A percentile compares a stretch with the other conserved stretches of the same genome.
These are phyloP conservation scores for Thymallus thymallus DNA, from an alignment of 2,113 vertebrate genomes.

Conservation along the genomic window DNA sequence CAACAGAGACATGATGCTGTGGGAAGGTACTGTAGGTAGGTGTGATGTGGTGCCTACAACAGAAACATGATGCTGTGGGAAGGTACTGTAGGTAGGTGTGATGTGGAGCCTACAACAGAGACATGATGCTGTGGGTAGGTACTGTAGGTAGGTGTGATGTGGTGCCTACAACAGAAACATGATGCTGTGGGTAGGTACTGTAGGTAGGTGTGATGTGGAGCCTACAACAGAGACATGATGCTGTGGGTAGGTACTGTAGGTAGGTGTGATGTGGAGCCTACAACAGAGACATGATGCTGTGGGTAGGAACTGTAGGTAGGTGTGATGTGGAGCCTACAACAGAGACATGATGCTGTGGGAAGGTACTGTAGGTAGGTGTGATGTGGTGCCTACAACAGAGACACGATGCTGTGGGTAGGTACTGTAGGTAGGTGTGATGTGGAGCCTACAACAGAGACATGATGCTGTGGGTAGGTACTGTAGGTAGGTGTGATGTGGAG, in stretches of 20 bases:
- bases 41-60: constrained; percentile 13
- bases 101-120: constrained; percentile 13
- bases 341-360: constrained; percentile 25
- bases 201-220: background rate
- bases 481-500: background rate
- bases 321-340: constrained; percentile 13
- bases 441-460: constrained; percentile 7
- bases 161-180: constrained; percentile 7
- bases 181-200: constrained; percentile 30
- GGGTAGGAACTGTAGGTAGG: constrained; percentile 12
- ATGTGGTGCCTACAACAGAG: constrained; percentile 12
- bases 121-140: constrained; percentile 26
- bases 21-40: constrained; percentile 11
- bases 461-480: constrained; percentile 30
- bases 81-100: background rate
- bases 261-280: constrained; percentile 9
- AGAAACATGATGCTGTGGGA: constrained; percentile 25
- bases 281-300: constrained; percentile 20
- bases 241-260: constrained; percentile 15
- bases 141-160: constrained; percentile 2
- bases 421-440: constrained; percentile 2
- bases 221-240: constrained; percentile 22
- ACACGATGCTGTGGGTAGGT: constrained; percentile 26
- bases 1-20: constrained; percentile 20
- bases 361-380: background rate